phyloP scores from a whole-genome alignment of 2,113 vertebrate genomes.

The Siphamia tubifer region DNA sequence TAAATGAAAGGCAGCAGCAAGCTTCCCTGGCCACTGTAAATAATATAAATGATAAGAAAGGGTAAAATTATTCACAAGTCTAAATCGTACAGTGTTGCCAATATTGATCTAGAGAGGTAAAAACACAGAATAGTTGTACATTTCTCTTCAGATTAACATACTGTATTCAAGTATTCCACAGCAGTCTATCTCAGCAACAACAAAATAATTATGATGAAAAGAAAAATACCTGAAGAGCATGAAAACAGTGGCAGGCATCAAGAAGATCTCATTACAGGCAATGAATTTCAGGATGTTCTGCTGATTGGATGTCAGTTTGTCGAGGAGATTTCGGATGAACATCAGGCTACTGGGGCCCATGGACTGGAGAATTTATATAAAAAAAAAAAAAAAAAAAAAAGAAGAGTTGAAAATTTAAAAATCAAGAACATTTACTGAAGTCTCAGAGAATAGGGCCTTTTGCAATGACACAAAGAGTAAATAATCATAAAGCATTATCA shows the following conservation, averaged over 20 bases:
- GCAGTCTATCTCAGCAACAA: background rate
- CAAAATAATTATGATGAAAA: background rate
- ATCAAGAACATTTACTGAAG: background rate
- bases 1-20: slow-evolving; percentile 97
- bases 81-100: background rate
- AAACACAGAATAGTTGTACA: too few species aligned
- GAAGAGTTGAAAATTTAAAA: background rate
- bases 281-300: slow-evolving; percentile 98
- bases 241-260: slow-evolving; percentile 98
- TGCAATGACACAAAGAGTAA: background rate
- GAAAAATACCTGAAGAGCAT: slow-evolving; percentile 94
- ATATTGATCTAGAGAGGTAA: background rate
- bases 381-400: background rate
- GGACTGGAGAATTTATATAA: slow-evolving; percentile 83
- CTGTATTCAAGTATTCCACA: too few species aligned
- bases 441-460: background rate
- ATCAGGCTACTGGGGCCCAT: slow-evolving; percentile 88
- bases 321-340: slow-evolving; percentile 89
- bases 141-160: too few species aligned
- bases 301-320: slow-evolving; percentile 93
- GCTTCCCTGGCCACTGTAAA: slow-evolving; percentile 92
- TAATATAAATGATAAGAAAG: background rate
- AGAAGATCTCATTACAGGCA: slow-evolving; percentile 97
- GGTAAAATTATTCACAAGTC: background rate
- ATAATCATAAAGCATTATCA: slow-evolving; percentile 17